Evolutionary conservation across 2,113 vertebrate genomes (phyloP), one percentile per base, ranked within the genome.

Genomic region (Buteo buteo): DNA sequence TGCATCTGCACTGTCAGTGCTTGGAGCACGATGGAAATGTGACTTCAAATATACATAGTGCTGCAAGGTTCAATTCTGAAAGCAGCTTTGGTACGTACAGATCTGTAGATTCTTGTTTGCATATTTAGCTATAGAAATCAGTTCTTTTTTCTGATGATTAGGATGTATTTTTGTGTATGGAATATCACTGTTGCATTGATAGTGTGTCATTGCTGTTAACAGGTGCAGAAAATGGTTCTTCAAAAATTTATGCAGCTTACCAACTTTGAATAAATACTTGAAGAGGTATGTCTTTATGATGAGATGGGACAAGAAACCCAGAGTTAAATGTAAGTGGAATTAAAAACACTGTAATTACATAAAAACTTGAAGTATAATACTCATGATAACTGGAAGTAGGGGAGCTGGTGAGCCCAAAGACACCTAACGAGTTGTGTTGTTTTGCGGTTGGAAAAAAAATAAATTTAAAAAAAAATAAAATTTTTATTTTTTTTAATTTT

Each of bases 211-310:
- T 82, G 55, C 44, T 82, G 87, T 64, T n/a, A 83, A 50, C 42
- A 69, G 93, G 80, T 11, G 85, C 91, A 94, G 93, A 92, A 97
- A 96, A 95, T 45, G 44, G 36, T 67, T 96, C 73, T 70, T 96
- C 90, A 92, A 70, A 94, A 88, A 93, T 71, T 26, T 59, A 92
- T 78, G 73, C 58, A 47, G 36, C 50, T 74, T 67, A 50, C 74
- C 92, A 86, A 36, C 78, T 74, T 83, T 24, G 85, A 70, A 79
- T 82, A 95, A 95, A 89, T 47, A 59, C 78, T 78, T 66, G 77
- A 91, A 31, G 38, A 74, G 50, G n/a, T 89, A 52, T 47, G 47
- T 34, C 65, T 79, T 67, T 36, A 19, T 13, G 25, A 52, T 73
- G n/a, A 90, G 59, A 52, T 65, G 25, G 28, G 50, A 36, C 34